Evolutionary conservation across 2,888 invertebrate genomes (phyloP).

Genomic region (Heteropelma amictum): DNA sequence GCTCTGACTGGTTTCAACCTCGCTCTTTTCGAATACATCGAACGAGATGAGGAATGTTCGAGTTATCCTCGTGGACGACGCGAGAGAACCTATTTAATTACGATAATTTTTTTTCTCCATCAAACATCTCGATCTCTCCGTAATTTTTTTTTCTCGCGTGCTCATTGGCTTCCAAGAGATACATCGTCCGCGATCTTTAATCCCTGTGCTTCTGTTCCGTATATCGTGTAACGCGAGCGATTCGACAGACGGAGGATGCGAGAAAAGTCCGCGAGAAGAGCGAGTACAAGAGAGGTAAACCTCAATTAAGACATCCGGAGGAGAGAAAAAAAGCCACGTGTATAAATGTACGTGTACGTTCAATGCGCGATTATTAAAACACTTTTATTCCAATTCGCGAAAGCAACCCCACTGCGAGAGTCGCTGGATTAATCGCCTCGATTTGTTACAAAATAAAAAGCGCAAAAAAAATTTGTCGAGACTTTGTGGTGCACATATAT

Average conservation of each 20-base stretch:
- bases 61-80: constrained; percentile 28
- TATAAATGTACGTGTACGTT: constrained; percentile 2
- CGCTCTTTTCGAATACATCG: constrained; percentile 18
- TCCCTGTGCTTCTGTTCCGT: constrained; percentile 38
- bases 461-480: constrained; percentile 3
- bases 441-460: constrained; percentile 44
- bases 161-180: background rate
- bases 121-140: constrained; percentile 31
- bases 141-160: background rate
- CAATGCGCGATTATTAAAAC: constrained; percentile 34
- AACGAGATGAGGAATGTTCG: constrained; percentile 15
- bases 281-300: constrained; percentile 18
- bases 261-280: background rate
- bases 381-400: constrained; percentile 44
- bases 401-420: constrained; percentile 15
- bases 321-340: constrained; percentile 11
- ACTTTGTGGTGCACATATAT: background rate
- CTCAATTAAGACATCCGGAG: constrained; percentile 54
- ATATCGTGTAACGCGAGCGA: background rate
- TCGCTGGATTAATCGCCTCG: constrained; percentile 53
- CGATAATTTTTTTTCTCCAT: constrained; percentile 38
- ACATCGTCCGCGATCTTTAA: constrained; percentile 47
- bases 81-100: constrained; percentile 35
- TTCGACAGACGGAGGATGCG: constrained; percentile 8
- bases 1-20: constrained; percentile 25